phyloP scores from a whole-genome alignment of 1,140 invertebrate species.

The Colletes latitarsis region DNA sequence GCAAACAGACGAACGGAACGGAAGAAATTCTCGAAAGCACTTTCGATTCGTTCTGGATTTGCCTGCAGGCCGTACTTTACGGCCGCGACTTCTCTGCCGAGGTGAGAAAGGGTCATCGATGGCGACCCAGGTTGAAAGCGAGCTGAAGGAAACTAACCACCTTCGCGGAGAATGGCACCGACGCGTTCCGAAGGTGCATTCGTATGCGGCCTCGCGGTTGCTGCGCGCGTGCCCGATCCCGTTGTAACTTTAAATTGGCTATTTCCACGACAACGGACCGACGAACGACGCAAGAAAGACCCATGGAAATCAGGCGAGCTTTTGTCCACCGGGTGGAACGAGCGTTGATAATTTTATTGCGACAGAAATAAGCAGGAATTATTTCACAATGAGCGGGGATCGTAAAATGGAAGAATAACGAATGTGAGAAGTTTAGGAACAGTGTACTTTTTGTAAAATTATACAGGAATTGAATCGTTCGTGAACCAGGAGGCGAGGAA shows the following conservation, averaged over 20 bases:
- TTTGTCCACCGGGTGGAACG: conserved; percentile 22
- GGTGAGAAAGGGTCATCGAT: conserved; percentile 51
- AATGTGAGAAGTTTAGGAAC: too few species aligned
- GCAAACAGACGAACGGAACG: conserved; percentile 17
- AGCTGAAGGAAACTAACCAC: conserved; percentile 31
- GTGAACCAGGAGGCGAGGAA: too few species aligned
- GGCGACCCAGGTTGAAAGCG: conserved; percentile 56
- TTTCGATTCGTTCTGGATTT: conserved; percentile 64
- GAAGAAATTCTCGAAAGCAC: conserved; percentile 36
- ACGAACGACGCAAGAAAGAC: conserved; percentile 16
- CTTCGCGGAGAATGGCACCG: conserved; percentile 56
- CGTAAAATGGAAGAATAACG: too few species aligned
- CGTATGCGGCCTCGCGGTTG: conserved; percentile 46
- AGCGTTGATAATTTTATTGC: conserved; percentile 24
- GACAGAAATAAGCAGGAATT: not conserved
- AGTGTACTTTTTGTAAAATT: too few species aligned
- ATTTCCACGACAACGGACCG: conserved; percentile 31
- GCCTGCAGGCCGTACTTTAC: conserved; percentile 26
- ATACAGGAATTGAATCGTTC: too few species aligned
- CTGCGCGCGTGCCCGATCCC: conserved; percentile 32
- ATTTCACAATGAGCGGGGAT: too few species aligned
- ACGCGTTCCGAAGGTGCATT: conserved; percentile 51
- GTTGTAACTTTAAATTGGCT: conserved; percentile 60
- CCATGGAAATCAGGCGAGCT: conserved; percentile 41
- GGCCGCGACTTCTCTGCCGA: conserved; percentile 28